Evolutionary conservation across 2,113 vertebrate species (phyloP).

Genomic region (Drymodes brunneopygia): DNA sequence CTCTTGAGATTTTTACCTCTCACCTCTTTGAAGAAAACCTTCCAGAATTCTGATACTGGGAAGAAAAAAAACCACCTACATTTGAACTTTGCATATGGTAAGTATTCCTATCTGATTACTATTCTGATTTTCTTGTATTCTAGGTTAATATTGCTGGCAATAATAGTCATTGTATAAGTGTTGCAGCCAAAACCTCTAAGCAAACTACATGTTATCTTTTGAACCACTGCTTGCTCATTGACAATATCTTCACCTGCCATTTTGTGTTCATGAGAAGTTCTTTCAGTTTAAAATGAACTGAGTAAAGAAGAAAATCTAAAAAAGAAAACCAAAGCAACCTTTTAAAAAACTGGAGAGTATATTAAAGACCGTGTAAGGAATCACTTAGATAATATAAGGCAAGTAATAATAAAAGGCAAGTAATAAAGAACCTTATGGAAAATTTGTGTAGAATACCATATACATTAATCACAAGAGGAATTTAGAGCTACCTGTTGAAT

Average conservation of each 20-base stretch:
- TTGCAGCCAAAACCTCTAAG: background rate
- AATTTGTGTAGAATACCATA: background rate
- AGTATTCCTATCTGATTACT: background rate
- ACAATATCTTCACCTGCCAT: background rate
- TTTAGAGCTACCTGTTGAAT: background rate
- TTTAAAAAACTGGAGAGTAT: background rate
- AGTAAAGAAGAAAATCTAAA: background rate
- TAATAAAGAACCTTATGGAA: background rate
- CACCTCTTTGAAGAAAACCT: background rate
- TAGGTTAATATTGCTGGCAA: background rate
- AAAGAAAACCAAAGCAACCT: background rate
- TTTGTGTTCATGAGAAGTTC: background rate
- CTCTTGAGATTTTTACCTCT: background rate
- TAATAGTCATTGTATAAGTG: background rate
- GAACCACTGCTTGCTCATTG: background rate
- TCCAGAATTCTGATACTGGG: background rate
- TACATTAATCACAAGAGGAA: background rate
- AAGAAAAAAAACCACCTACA: background rate
- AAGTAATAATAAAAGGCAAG: background rate
- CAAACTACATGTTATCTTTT: background rate
- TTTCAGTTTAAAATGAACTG: background rate
- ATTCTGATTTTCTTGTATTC: background rate
- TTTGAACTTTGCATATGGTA: background rate
- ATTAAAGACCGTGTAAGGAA: background rate
- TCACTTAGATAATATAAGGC: background rate